Conservation (phyloP, 1,140 invertebrate species). For the Eriocheir sinensis region DNA sequence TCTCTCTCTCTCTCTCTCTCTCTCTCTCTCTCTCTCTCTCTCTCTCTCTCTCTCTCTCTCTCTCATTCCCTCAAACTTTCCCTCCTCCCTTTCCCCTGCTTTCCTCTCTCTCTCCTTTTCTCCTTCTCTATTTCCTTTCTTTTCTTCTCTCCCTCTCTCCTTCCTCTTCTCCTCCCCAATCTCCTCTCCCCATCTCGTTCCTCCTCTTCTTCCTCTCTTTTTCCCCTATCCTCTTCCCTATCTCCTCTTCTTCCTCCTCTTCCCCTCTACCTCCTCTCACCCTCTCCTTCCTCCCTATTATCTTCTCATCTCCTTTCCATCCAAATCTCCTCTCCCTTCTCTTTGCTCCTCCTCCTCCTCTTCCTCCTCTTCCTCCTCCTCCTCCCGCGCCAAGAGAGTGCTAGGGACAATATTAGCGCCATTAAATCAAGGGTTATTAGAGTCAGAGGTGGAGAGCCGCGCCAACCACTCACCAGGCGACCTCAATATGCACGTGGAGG, state of each 20-base stretch:
- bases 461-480: neutral
- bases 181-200: neutral
- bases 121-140: neutral
- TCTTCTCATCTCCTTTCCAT: neutral
- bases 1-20: neutral
- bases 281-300: neutral
- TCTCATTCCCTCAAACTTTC: neutral
- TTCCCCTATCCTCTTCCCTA: neutral
- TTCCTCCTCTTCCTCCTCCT: neutral
- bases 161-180: neutral
- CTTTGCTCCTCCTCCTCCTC: neutral
- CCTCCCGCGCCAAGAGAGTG: neutral
- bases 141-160: neutral
- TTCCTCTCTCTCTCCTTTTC: neutral
- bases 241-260: neutral
- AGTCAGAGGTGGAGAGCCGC: neutral
- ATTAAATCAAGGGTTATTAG: neutral
- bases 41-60: neutral
- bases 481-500: neutral
- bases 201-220: neutral
- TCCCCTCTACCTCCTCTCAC: too few species aligned
- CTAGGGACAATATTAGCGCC: neutral
- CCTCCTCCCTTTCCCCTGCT: neutral
- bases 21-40: neutral
- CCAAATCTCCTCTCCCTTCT: neutral